Conservation (phyloP, 2,797 vertebrate genomes). For the Hephaestus fuliginosus region DNA sequence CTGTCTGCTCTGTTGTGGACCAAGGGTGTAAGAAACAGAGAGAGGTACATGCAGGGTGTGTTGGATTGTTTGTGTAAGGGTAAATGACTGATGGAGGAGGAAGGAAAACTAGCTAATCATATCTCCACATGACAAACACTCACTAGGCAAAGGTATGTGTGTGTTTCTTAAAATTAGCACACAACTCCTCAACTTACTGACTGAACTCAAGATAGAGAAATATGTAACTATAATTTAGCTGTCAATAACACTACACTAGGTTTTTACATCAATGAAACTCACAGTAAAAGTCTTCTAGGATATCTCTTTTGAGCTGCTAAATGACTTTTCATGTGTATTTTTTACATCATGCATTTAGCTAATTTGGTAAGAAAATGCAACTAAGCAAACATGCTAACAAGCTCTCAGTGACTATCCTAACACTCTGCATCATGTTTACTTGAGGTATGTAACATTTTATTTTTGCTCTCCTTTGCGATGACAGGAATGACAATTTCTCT, state of each 20-base stretch:
- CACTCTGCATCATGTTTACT: too few species aligned
- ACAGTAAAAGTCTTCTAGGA: too few species aligned
- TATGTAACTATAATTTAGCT: not conserved
- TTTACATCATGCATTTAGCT: not conserved
- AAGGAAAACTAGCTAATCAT: constrained; percentile 52
- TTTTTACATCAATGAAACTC: not conserved
- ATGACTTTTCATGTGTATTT: not conserved
- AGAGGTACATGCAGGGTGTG: not conserved
- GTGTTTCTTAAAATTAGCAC: not conserved
- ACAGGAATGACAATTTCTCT: not conserved
- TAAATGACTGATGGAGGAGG: constrained; percentile 60
- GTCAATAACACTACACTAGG: not conserved
- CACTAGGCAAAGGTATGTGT: constrained; percentile 22
- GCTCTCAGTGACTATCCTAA: too few species aligned
- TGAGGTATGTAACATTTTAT: not conserved
- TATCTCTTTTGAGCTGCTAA: too few species aligned
- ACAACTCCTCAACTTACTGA: not conserved
- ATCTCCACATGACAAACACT: constrained; percentile 31
- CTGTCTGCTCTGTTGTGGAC: not conserved
- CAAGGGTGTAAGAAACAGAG: not conserved
- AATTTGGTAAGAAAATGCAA: too few species aligned
- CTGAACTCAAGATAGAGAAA: not conserved
- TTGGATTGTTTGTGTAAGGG: constrained; percentile 20
- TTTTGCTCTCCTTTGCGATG: not conserved
- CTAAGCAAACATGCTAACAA: too few species aligned